Evolutionary conservation across 2,888 invertebrate genomes (phyloP), one percentile per base, ranked within the genome.

Genomic region (Sminthurinus aureus): DNA sequence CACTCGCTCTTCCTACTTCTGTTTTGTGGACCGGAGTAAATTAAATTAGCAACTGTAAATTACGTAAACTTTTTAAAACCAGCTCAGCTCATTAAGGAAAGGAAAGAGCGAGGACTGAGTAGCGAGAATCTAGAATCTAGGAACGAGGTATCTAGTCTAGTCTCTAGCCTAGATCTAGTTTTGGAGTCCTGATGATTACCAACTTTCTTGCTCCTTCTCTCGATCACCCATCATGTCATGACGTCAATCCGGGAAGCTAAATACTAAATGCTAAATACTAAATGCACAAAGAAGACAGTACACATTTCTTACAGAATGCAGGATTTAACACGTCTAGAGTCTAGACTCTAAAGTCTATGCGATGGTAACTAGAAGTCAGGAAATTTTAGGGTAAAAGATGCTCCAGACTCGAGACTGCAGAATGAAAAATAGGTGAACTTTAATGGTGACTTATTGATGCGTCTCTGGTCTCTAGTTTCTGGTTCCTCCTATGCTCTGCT

Each of bases 21-120:
- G 58, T 15, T 58, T 58, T 58, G 58, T 58, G 58, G 58, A 18
- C 58, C 13, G 24, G 71, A 24, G 71, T 13, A 22, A 71, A 71
- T 71, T 71, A 71, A 71, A 71, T 71, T 24, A 71, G 71, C 71
- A 20, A 71, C 71, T 71, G 24, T 71, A 24, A 24, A 22, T 71
- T 71, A 26, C 26, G 18, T n/a, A 3, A 22, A 67, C 67, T 67
- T 67, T 67, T 71, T 22, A 13, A 71, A 71, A 71, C 26, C 71
- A 69, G 69, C n/a, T 69, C 69, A 69, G 69, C n/a, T 69, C 69
- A 69, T 69, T 69, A 69, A 64, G 69, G 69, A 69, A 69, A 69
- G 69, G 69, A 64, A 69, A 22, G 20, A 69, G 67, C 9, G 20
- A 69, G 3, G n/a, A 69, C 3, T 58, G n/a, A 18, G 9, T 1